phyloP scores from a whole-genome alignment of 2,888 invertebrate genomes.

The Adineta ricciae region DNA sequence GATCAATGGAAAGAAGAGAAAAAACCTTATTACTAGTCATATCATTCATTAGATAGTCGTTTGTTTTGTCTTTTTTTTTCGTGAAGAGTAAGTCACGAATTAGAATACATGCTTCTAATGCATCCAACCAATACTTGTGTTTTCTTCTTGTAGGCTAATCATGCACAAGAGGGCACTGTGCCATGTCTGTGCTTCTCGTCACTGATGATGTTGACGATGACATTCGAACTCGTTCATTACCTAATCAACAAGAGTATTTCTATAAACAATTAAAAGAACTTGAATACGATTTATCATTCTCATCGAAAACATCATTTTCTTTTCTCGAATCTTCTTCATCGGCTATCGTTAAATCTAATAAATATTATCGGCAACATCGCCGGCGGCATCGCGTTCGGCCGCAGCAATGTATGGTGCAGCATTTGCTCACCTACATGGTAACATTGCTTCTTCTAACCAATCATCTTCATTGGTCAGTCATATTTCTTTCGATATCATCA shows the following conservation, averaged over 20 bases:
- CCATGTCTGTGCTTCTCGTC: constrained; percentile 7
- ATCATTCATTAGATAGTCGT: too few relatives aligned
- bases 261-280: constrained; percentile 13
- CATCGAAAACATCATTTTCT: neutral
- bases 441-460: constrained; percentile 1
- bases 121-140: neutral
- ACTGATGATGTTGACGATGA: neutral
- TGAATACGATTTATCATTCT: neutral
- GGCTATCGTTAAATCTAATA: neutral
- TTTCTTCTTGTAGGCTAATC: neutral
- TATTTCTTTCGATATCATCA: constrained; percentile 18
- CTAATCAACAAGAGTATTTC: neutral
- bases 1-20: too few relatives aligned
- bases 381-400: neutral
- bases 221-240: neutral
- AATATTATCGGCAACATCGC: neutral
- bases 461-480: constrained; percentile 7
- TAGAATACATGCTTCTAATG: too few relatives aligned
- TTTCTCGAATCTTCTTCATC: neutral
- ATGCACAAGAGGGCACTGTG: neutral
- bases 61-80: too few relatives aligned
- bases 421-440: constrained; percentile 7
- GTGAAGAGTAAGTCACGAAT: too few relatives aligned
- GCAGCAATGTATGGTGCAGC: constrained; percentile 13
- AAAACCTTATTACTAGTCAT: too few relatives aligned